Evolutionary conservation across 2,113 vertebrate species (phyloP).

Genomic region (Thunnus maccoyii): DNA sequence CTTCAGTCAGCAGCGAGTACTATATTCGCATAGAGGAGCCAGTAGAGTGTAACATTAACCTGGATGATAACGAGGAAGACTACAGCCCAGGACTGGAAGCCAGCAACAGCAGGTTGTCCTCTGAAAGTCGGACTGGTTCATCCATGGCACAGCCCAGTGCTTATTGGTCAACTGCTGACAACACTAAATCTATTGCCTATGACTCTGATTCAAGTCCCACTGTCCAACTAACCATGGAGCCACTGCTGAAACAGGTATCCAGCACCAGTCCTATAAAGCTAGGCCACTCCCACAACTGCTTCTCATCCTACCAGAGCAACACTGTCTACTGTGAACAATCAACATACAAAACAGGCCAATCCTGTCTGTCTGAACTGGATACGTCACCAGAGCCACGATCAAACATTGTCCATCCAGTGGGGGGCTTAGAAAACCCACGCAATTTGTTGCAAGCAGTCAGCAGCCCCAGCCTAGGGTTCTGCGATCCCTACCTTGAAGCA

Average conservation of each 20-base stretch:
- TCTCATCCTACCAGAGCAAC: constrained; percentile 65
- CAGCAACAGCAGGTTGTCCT: constrained; percentile 74
- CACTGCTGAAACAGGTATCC: constrained; percentile 80
- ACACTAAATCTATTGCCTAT: constrained; percentile 60
- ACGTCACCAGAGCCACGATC: constrained; percentile 54
- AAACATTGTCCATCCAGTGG: constrained; percentile 61
- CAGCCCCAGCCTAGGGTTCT: constrained; percentile 81
- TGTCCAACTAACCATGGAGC: constrained; percentile 87
- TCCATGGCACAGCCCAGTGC: constrained; percentile 63
- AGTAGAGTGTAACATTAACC: constrained; percentile 84
- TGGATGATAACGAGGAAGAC: constrained; percentile 87
- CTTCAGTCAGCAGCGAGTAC: constrained; percentile 95
- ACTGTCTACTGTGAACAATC: constrained; percentile 68
- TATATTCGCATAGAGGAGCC: constrained; percentile 97
- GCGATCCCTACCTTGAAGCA: constrained; percentile 83
- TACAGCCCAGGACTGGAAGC: constrained; percentile 81
- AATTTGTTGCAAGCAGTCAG: constrained; percentile 82
- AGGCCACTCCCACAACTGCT: constrained; percentile 62
- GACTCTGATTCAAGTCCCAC: constrained; percentile 86
- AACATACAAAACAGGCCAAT: constrained; percentile 42
- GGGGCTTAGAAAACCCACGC: constrained; percentile 82
- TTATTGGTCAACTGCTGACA: constrained; percentile 81
- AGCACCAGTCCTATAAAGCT: constrained; percentile 54
- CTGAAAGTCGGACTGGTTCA: constrained; percentile 46
- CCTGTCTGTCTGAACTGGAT: constrained; percentile 73